Evolutionary conservation across 2,113 vertebrate genomes (phyloP).

Genomic region (Halichoerus grypus): DNA sequence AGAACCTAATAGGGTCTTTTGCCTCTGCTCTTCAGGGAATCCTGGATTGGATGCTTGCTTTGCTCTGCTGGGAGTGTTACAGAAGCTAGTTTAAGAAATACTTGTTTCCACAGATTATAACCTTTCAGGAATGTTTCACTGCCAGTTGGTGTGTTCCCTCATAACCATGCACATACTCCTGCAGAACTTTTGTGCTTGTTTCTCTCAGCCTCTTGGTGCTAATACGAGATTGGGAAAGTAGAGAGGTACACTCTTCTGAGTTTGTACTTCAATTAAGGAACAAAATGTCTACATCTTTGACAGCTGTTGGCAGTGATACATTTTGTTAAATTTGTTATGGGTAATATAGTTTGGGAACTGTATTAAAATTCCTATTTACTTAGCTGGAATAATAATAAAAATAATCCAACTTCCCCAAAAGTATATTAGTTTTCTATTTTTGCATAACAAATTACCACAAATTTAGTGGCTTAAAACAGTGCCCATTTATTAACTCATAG

Average conservation of each 20-base stretch:
- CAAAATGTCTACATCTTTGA: background rate
- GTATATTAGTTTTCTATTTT: background rate
- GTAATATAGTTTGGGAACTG: slow-evolving; percentile 53
- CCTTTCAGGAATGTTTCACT: too few relatives aligned
- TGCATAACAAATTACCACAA: background rate
- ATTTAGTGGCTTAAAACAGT: background rate
- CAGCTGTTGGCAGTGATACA: background rate
- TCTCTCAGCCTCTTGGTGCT: background rate
- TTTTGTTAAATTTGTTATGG: slow-evolving; percentile 60
- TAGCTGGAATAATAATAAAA: slow-evolving; percentile 81
- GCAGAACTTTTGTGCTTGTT: rapidly evolving
- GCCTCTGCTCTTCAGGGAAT: background rate
- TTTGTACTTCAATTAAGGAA: background rate
- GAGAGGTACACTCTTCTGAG: background rate
- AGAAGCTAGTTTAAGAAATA: background rate
- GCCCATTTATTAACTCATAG: background rate
- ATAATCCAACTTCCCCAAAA: slow-evolving; percentile 77
- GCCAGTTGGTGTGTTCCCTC: background rate
- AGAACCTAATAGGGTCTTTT: rapidly evolving
- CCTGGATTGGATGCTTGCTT: background rate
- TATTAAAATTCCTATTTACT: slow-evolving; percentile 72
- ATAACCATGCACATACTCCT: rapidly evolving
- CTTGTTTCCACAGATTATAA: background rate
- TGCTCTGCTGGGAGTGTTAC: background rate
- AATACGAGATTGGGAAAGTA: background rate